Percentiles rank a stretch among this genome's conserved stretches.
Conservation (phyloP, 2,113 vertebrate species). For the Beaufortia kweichowensis region DNA sequence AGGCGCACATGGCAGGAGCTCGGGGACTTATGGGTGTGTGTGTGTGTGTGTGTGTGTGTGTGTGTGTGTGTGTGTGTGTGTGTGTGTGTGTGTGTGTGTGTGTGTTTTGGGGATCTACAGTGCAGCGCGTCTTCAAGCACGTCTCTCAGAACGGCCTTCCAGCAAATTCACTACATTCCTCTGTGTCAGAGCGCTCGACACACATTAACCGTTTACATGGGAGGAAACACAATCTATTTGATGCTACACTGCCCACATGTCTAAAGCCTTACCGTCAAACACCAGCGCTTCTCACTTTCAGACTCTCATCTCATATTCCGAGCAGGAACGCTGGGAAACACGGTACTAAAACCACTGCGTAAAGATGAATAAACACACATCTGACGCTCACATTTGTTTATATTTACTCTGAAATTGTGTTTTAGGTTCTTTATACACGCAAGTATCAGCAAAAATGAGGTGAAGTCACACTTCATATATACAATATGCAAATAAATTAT, state of each 20-base stretch:
- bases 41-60: constrained; percentile 61
- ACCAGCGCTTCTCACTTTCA: constrained; percentile 70
- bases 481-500: background rate
- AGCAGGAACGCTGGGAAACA: constrained; percentile 62
- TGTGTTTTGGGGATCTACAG: too few species aligned
- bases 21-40: constrained; percentile 41
- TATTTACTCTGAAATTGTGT: constrained; percentile 69
- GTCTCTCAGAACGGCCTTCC: constrained; percentile 75
- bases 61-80: constrained; percentile 61
- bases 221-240: constrained; percentile 81
- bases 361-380: constrained; percentile 68
- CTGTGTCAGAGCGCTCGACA: constrained; percentile 73
- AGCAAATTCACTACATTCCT: constrained; percentile 79
- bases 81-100: constrained; percentile 53
- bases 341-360: constrained; percentile 70
- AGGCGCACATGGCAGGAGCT: constrained; percentile 55
- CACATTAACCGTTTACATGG: constrained; percentile 77
- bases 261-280: constrained; percentile 67
- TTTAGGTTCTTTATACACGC: constrained; percentile 66
- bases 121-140: constrained; percentile 61
- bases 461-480: constrained; percentile 60
- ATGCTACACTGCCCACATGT: constrained; percentile 78
- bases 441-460: constrained; percentile 49
- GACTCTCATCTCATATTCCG: constrained; percentile 77
- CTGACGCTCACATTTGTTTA: constrained; percentile 68